These are phyloP conservation scores for Sisyra terminalis DNA, from an alignment of 2,888 invertebrate genomes.

Conservation along the genomic window DNA sequence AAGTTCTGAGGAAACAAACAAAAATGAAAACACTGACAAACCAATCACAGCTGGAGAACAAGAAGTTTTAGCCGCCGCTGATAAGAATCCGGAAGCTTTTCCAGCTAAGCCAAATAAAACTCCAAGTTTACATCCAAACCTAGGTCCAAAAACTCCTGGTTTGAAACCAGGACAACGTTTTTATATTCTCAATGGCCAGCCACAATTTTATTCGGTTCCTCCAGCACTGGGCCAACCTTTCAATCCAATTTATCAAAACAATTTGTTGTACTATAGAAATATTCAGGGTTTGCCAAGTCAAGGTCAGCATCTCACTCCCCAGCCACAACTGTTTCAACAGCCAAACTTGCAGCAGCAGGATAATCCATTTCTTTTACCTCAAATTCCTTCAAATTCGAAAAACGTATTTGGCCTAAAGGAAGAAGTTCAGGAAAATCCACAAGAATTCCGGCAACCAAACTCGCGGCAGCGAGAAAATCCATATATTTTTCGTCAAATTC, in stretches of 20 bases:
- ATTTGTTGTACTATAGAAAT: background rate
- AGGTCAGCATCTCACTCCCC: too few relatives aligned
- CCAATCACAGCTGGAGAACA: slow-evolving; percentile 13
- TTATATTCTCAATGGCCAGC: slow-evolving; percentile 37
- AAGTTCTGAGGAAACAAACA: slow-evolving; percentile 8
- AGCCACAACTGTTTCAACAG: background rate
- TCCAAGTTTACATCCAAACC: slow-evolving; percentile 12
- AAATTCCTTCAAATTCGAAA: too few relatives aligned
- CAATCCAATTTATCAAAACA: slow-evolving; percentile 6
- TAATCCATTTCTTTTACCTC: background rate
- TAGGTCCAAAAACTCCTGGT: slow-evolving; percentile 10
- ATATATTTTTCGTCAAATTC: too few relatives aligned
- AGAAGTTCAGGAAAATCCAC: too few relatives aligned
- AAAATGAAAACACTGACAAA: slow-evolving; percentile 13
- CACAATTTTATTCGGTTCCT: slow-evolving; percentile 23
- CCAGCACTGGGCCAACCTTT: slow-evolving; percentile 8
- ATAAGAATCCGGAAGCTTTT: slow-evolving; percentile 15
- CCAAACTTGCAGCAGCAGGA: background rate
- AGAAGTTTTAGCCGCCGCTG: slow-evolving; percentile 17
- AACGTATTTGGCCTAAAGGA: too few relatives aligned
- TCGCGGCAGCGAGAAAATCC: too few relatives aligned
- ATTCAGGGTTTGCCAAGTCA: background rate
- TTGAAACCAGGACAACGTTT: slow-evolving; percentile 32
- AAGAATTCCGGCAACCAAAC: too few relatives aligned
- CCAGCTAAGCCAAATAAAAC: slow-evolving; percentile 16